Percentiles rank a stretch among this genome's conserved stretches.
Conservation (phyloP, 2,797 vertebrate genomes). For the Hybognathus amarus region DNA sequence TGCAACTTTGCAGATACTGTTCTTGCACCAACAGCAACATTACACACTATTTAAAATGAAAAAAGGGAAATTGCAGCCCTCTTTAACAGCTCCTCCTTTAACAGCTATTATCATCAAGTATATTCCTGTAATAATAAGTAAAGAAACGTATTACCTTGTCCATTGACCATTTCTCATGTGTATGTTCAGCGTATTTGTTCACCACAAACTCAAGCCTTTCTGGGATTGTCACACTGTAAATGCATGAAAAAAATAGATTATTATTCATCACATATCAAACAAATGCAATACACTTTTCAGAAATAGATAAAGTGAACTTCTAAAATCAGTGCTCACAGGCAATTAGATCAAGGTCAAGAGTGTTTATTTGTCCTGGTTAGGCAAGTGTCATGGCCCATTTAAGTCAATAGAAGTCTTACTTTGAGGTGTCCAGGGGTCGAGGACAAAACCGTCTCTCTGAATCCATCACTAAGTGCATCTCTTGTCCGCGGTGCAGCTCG, state of each 20-base stretch:
- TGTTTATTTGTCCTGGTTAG: neutral
- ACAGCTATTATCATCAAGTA: neutral
- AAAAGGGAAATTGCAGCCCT: no score
- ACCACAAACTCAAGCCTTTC: constrained; percentile 91
- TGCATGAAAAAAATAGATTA: constrained; percentile 8
- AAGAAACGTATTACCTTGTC: constrained; percentile 86
- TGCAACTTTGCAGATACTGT: no score
- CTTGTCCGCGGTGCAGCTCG: constrained; percentile 79
- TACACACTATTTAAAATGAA: no score
- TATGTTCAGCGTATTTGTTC: constrained; percentile 94
- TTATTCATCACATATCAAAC: neutral
- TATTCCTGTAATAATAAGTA: neutral
- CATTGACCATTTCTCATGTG: constrained; percentile 96
- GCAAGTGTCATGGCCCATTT: neutral
- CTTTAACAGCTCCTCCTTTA: no score
- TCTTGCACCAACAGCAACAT: no score
- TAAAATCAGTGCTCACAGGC: neutral
- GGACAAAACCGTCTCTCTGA: constrained; percentile 89
- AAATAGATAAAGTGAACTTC: neutral
- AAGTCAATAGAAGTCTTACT: constrained; percentile 73
- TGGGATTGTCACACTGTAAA: constrained; percentile 84
- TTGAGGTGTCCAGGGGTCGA: constrained; percentile 89
- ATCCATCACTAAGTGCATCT: constrained; percentile 84
- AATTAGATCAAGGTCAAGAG: neutral
- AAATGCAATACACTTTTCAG: neutral